A percentile compares a stretch with the other conserved stretches of the same genome.
phyloP scores from a whole-genome alignment of 2,888 invertebrate species.

The Diplazon laetatorius region DNA sequence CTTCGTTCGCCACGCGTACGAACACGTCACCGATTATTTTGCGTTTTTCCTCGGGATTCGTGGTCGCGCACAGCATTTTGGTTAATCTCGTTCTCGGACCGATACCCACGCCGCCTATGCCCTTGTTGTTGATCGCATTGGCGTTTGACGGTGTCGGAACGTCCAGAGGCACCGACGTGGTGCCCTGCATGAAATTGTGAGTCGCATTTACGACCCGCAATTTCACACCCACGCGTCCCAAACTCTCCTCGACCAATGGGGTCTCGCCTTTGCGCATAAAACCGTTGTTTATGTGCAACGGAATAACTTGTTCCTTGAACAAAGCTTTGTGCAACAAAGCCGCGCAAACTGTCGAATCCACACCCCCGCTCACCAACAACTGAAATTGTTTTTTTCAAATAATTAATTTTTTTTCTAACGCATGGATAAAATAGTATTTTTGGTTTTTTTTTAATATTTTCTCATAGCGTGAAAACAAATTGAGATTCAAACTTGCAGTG shows the following conservation, averaged over 20 bases:
- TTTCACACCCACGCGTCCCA: conserved; percentile 92
- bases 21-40: conserved; percentile 99
- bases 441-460: too few species aligned
- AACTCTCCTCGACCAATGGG: conserved; percentile 91
- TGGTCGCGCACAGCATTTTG: conserved; percentile 92
- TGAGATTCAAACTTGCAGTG: too few species aligned
- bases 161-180: conserved; percentile 89
- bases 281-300: conserved; percentile 99
- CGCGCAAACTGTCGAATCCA: conserved; percentile 99
- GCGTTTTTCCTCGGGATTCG: conserved; percentile 98
- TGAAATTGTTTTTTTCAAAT: conserved; percentile 80
- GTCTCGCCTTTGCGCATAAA: conserved; percentile 99
- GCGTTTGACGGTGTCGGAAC: conserved; percentile 69
- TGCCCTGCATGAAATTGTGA: conserved; percentile 89
- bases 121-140: conserved; percentile 82
- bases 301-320: conserved; percentile 94
- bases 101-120: conserved; percentile 69
- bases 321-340: conserved; percentile 96
- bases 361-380: conserved; percentile 98
- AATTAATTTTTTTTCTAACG: too few species aligned
- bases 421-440: too few species aligned
- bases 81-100: conserved; percentile 87
- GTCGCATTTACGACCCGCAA: conserved; percentile 90
- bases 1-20: conserved; percentile 95
- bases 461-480: too few species aligned